Evolutionary conservation across 2,113 vertebrate species (phyloP).

Genomic region (Ophthalmolycus amberensis): DNA sequence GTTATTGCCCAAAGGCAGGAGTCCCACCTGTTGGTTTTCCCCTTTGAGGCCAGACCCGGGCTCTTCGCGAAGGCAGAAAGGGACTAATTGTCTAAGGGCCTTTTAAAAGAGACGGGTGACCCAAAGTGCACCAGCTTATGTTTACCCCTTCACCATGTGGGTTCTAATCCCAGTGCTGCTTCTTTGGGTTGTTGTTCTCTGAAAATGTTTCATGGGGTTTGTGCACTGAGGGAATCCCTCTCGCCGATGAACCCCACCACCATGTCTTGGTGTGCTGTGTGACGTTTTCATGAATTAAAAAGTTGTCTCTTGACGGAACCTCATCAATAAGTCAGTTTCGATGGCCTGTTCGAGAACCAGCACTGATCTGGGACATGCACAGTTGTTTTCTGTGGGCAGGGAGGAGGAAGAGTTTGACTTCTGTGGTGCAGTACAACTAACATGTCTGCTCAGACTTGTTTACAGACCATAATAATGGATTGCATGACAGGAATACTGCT

Average conservation of each 20-base stretch:
- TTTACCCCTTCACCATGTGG: constrained; percentile 32
- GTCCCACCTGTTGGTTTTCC: constrained; percentile 14
- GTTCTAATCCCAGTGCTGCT: constrained; percentile 12
- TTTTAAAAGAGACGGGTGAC: constrained; percentile 26
- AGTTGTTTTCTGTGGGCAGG: background rate
- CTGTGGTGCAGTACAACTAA: background rate
- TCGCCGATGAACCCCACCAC: background rate
- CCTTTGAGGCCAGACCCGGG: constrained; percentile 26
- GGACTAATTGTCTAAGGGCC: constrained; percentile 23
- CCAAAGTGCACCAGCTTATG: constrained; percentile 23
- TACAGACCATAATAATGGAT: constrained; percentile 10
- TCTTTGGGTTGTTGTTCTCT: constrained; percentile 3
- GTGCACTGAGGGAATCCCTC: background rate
- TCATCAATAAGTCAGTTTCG: constrained; percentile 45
- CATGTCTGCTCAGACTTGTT: constrained; percentile 12
- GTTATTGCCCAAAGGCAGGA: constrained; percentile 8
- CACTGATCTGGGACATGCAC: constrained; percentile 21
- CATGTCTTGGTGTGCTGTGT: constrained; percentile 6
- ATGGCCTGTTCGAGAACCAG: constrained; percentile 16
- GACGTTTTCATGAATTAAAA: constrained; percentile 28
- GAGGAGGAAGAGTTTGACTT: background rate
- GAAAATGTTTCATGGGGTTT: background rate
- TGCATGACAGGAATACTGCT: constrained; percentile 6
- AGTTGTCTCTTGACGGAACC: constrained; percentile 10
- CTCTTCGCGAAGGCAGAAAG: constrained; percentile 6